Base-by-base conservation (phyloP, 92 coral and sea anemone species). In the Scolanthus callimorphus region DNA sequence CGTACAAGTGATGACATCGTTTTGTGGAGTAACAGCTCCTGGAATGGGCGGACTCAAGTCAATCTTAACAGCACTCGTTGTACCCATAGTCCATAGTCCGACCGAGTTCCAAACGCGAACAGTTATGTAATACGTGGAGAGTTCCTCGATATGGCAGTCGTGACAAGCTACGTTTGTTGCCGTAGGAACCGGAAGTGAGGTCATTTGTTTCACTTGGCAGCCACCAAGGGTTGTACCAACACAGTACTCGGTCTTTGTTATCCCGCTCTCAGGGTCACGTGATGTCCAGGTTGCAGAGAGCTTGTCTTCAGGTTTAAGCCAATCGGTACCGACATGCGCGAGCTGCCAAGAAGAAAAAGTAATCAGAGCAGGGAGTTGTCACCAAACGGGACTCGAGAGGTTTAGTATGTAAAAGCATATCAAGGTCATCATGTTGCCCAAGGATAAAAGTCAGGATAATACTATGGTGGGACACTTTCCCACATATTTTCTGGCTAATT, bases 91-190 rank as follows among this genome's bases (percentile, higher is more conserved):
- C 48, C 47, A 81, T 44, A 74, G 66, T 1, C 90, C 96, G 4
- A 96, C 99, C 10, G 80, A 80, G 43, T 94, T 88, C 82, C 89
- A 74, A 1, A 89, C 88, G 39, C 96, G 82, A 8, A 94, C 49
- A 23, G 83, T 77, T 54, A 89, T 61, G 77, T 65, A 81, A 49
- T 94, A 89, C 22, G 79, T 59, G 60, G 58, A 76, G 19, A 23
- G 39, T 49, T 92, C 91, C 22, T 49, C 51, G 25, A 92, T 31
- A 11, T 26, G 54, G 46, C 98, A 92, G 23, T 88, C 90, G 47
- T 62, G 27, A 49, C 98, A 92, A 3, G 79, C 65, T 17, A 88
- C 54, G 4, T 48, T 37, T 20, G 87, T 82, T 30, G 74, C 62
- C 30, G 59, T 85, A 2, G 29, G 39, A 4, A 34, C 8, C 15